Base-by-base conservation (phyloP, 2,888 invertebrate species). In the Lepidocyrtoides sp. region DNA sequence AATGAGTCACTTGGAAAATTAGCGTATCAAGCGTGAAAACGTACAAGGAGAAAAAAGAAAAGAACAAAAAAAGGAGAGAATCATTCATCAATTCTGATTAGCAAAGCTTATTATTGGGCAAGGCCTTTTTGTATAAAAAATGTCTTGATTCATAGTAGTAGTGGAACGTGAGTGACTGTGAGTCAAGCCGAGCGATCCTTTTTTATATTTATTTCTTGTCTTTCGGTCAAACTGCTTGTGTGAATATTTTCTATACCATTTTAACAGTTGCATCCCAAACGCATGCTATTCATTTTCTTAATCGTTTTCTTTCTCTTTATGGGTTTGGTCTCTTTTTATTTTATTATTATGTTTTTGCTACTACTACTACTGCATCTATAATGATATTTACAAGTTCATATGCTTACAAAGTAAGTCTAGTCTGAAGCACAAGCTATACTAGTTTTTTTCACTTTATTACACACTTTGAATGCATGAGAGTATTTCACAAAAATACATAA, bases 81-180 rank as follows among this genome's bases (percentile, higher is more conserved):
- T 77, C 77, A 79, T 88, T 88, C 81, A 88, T 88, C 87, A 88
- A 79, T 88, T 81, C 79, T 88, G 87, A 88, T 88, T 88, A 88
- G 87, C 48, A 23, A 79, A 41, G 87, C 54, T 10, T 77, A 51
- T n/a, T 77, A 77, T 77, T 88, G 79, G 81, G 87, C 79, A 81
- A 79, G 87, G 79, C 36, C 66, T 72, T 44, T 23, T n/a, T 14
- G 32, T 29, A 36, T 32, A 44, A 23, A 69, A 84, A 63, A 75
- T 44, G 86, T 86, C 86, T 77, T 75, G 75, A 77, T 86, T 77
- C 60, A 75, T 10, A 57, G 1, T 3, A 20, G 23, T 44, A 8
- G 32, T 29, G 29, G 75, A 54, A 44, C 41, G 17, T 29, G 14
- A 51, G 54, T 20, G 20, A 72, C 0, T 7, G 17, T 14, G 4